Conservation (phyloP, 2,888 invertebrate genomes). For the Chouioia cunea region DNA sequence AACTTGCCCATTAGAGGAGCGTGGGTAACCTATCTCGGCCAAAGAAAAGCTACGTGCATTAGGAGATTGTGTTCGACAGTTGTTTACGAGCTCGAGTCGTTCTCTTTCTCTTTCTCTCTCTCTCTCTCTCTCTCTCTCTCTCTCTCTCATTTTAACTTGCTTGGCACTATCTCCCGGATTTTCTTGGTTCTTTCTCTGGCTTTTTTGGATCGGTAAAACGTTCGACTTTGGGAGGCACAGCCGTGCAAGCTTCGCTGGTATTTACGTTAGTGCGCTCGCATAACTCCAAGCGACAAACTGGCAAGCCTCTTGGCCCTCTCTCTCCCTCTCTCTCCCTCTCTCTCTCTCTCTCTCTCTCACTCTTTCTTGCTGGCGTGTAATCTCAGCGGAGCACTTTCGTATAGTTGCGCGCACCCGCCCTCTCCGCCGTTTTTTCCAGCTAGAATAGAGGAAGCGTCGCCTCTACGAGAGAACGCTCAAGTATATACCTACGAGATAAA, state of each 20-base stretch:
- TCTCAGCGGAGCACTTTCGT: constrained; percentile 56
- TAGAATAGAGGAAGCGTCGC: constrained; percentile 38
- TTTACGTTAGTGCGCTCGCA: constrained; percentile 60
- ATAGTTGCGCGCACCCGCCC: constrained; percentile 37
- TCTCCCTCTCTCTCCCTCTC: too few species aligned
- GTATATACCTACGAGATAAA: constrained; percentile 37
- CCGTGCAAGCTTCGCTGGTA: constrained; percentile 48
- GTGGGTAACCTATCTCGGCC: constrained; percentile 51
- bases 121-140: constrained; percentile 29
- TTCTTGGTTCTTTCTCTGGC: constrained; percentile 38
- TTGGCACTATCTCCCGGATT: constrained; percentile 38
- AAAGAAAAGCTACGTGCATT: constrained; percentile 64
- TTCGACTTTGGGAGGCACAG: constrained; percentile 18
- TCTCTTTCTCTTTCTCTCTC: constrained; percentile 51
- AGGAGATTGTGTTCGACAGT: constrained; percentile 68
- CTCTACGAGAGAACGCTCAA: too few species aligned
- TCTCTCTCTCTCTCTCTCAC: too few species aligned
- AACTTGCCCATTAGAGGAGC: constrained; percentile 61
- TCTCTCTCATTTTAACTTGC: constrained; percentile 12
- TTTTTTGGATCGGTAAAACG: constrained; percentile 30
- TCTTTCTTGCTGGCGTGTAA: constrained; percentile 47
- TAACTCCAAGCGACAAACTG: constrained; percentile 62
- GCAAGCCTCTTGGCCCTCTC: constrained; percentile 48
- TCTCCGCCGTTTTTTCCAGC: constrained; percentile 14
- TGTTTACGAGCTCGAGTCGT: constrained; percentile 62